Conservation (phyloP, 2,113 vertebrate genomes). For the Anser brachyrhynchus region DNA sequence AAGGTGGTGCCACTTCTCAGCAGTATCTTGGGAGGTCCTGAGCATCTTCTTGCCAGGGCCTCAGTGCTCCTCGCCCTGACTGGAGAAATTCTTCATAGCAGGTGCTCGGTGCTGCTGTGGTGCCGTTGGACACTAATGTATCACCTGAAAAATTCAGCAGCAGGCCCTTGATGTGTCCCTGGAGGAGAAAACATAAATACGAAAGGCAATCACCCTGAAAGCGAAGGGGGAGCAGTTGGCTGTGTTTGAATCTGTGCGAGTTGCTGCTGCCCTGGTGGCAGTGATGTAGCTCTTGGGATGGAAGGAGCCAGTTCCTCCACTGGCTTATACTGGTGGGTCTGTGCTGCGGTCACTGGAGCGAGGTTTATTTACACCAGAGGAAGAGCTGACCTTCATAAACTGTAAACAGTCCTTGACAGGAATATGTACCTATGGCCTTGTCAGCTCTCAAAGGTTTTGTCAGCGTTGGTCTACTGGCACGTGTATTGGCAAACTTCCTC, state of each 20-base stretch:
- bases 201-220: background rate
- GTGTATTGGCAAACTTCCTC: background rate
- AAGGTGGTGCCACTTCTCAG: background rate
- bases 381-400: conserved; percentile 44
- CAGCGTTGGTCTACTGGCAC: background rate
- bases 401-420: conserved; percentile 51
- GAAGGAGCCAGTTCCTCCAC: background rate
- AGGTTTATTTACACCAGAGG: conserved; percentile 42
- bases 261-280: background rate
- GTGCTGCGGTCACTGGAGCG: background rate
- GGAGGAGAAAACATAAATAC: background rate
- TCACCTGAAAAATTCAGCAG: background rate
- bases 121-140: background rate
- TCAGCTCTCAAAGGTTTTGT: conserved; percentile 39
- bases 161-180: background rate
- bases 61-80: background rate
- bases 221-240: background rate
- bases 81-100: background rate
- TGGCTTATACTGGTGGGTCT: background rate
- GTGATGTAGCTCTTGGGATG: background rate
- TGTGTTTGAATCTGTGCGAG: background rate
- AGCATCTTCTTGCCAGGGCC: background rate
- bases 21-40: rapidly evolving
- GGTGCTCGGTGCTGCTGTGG: background rate
- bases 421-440: conserved; percentile 3